phyloP scores from a whole-genome alignment of 1,140 invertebrate species.

The Sycophaga agraensis region DNA sequence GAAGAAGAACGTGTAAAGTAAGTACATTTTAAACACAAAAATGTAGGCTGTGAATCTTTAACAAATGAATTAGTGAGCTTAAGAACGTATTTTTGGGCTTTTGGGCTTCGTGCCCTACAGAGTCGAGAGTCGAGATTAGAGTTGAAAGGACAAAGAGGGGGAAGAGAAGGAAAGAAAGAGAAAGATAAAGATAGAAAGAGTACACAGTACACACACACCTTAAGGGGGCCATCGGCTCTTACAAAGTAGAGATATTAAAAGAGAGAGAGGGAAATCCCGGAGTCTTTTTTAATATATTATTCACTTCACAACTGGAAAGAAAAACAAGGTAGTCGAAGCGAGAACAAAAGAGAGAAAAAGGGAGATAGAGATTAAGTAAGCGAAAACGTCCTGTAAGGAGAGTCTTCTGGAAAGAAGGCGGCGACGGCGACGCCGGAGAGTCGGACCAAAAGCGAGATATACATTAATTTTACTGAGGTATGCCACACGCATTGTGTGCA shows the following conservation, averaged over 20 bases:
- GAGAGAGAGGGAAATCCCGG: not conserved
- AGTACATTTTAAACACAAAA: not conserved
- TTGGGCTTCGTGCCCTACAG: not conserved
- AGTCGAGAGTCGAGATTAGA: not conserved
- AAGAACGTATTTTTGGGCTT: not conserved
- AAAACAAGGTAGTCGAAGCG: not conserved
- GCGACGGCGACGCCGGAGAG: slow-evolving; percentile 1
- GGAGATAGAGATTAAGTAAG: not conserved
- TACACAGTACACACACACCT: too few species aligned
- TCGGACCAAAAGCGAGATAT: not conserved
- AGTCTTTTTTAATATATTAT: slow-evolving; percentile 3
- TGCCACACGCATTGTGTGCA: not conserved
- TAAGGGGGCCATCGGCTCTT: too few species aligned
- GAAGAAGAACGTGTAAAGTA: not conserved
- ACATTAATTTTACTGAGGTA: not conserved
- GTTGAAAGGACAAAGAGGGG: not conserved
- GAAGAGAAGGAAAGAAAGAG: too few species aligned
- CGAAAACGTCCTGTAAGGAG: slow-evolving; percentile 2
- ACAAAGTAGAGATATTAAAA: not conserved
- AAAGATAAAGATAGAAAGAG: not conserved
- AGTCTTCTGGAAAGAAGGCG: slow-evolving; percentile 9
- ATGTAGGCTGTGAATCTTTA: not conserved
- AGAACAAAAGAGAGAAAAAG: not conserved
- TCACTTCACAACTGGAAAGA: not conserved
- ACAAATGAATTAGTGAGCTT: slow-evolving; percentile 2